phyloP scores from a whole-genome alignment of 2,888 invertebrate species.

The Andrena dorsata region DNA sequence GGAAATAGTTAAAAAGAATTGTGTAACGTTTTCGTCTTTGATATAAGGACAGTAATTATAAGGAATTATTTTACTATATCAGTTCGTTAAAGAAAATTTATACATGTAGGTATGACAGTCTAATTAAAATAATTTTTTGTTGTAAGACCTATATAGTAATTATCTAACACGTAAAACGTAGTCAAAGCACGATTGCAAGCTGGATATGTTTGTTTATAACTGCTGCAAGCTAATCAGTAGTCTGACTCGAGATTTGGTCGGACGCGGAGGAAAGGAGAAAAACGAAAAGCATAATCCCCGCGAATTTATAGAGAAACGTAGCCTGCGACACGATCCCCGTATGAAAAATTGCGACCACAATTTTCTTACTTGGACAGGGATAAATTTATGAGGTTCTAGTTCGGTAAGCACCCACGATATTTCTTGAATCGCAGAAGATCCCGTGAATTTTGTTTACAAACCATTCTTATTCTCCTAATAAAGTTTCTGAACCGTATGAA shows the following conservation, averaged over 20 bases:
- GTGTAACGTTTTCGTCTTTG: background rate
- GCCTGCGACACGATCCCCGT: background rate
- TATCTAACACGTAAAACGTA: too few species aligned
- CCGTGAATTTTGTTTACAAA: background rate
- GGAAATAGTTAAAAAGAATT: background rate
- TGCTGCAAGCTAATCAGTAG: background rate
- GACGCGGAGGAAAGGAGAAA: background rate
- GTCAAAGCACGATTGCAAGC: too few species aligned
- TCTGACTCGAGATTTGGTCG: background rate
- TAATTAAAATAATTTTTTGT: too few species aligned
- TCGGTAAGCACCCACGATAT: background rate
- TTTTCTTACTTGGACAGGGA: conserved; percentile 5
- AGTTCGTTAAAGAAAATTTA: too few species aligned
- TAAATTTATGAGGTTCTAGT: conserved; percentile 11
- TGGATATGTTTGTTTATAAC: background rate
- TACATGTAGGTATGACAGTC: too few species aligned
- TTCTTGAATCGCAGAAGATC: background rate
- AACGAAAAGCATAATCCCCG: background rate
- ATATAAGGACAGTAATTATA: too few species aligned
- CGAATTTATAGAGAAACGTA: background rate
- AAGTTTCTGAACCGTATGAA: background rate
- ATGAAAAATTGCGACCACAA: conserved; percentile 6
- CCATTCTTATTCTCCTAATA: background rate
- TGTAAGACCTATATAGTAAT: too few species aligned
- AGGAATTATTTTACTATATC: too few species aligned